Percentiles rank a stretch among this genome's conserved stretches.
phyloP scores from a whole-genome alignment of 2,113 vertebrate genomes.

The Genyomyrus donnyi region DNA sequence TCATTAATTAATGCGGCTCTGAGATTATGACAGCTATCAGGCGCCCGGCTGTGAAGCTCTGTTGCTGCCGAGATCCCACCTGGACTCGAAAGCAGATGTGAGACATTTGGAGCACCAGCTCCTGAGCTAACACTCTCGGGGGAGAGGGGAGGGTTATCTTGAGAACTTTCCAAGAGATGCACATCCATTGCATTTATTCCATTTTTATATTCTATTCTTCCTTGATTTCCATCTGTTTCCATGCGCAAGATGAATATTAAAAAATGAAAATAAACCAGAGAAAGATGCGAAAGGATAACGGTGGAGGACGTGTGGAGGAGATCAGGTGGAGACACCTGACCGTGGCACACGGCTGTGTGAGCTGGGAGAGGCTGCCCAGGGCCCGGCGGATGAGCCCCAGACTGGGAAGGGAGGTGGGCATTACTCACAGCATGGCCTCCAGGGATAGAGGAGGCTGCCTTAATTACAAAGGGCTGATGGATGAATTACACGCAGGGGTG shows the following conservation, averaged over 20 bases:
- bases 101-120: not conserved
- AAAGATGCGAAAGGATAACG: not conserved
- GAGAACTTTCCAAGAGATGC: not conserved
- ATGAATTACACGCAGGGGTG: not conserved
- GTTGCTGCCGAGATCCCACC: not conserved
- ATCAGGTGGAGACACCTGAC: not conserved
- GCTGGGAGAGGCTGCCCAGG: not conserved
- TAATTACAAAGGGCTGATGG: not conserved
- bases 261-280: not conserved
- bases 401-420: not conserved
- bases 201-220: not conserved
- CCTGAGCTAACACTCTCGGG: not conserved
- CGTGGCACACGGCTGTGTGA: too few species aligned
- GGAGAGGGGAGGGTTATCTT: not conserved
- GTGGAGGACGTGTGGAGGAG: not conserved
- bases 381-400: not conserved
- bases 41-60: not conserved
- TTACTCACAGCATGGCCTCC: not conserved
- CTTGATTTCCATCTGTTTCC: not conserved
- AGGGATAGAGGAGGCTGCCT: conserved; percentile 1
- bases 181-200: not conserved
- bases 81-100: not conserved
- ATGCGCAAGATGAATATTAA: not conserved
- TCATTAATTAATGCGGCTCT: not conserved
- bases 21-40: too few species aligned